These are phyloP conservation scores for Ptychoptera contaminata DNA, from an alignment of 2,888 invertebrate genomes.

Conservation along the genomic window DNA sequence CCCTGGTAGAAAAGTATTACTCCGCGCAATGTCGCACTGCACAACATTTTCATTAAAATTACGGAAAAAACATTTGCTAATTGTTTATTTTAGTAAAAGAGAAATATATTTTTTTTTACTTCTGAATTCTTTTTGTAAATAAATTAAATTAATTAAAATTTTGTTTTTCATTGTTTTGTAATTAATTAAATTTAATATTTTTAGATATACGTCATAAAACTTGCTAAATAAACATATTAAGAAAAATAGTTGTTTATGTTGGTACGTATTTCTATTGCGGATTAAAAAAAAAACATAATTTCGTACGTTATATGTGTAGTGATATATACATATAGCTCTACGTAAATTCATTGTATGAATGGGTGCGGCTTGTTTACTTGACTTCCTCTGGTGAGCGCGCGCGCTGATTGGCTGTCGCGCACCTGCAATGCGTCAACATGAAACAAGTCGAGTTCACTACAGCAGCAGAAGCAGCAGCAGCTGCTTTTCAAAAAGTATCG, in stretches of 20 bases:
- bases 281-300: too few species aligned
- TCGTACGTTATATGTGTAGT: too few species aligned
- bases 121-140: too few species aligned
- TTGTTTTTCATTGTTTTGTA: too few species aligned
- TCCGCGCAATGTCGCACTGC: neutral
- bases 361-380: slow-evolving; percentile 61
- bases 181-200: neutral
- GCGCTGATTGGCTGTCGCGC: slow-evolving; percentile 63
- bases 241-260: neutral
- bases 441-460: slow-evolving; percentile 7
- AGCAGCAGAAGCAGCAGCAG: too few species aligned
- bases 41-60: neutral
- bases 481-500: too few species aligned
- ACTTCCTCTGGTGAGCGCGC: slow-evolving; percentile 39
- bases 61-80: neutral
- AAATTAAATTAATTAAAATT: too few species aligned
- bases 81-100: neutral
- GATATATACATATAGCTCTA: too few species aligned
- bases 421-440: slow-evolving; percentile 74
- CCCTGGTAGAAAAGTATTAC: slow-evolving; percentile 3
- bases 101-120: too few species aligned
- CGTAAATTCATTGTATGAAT: slow-evolving; percentile 19
- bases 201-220: neutral
- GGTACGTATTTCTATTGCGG: neutral
- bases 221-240: neutral